phyloP scores from a whole-genome alignment of 1,140 invertebrate species.

The Drosophila pseudoananassae region DNA sequence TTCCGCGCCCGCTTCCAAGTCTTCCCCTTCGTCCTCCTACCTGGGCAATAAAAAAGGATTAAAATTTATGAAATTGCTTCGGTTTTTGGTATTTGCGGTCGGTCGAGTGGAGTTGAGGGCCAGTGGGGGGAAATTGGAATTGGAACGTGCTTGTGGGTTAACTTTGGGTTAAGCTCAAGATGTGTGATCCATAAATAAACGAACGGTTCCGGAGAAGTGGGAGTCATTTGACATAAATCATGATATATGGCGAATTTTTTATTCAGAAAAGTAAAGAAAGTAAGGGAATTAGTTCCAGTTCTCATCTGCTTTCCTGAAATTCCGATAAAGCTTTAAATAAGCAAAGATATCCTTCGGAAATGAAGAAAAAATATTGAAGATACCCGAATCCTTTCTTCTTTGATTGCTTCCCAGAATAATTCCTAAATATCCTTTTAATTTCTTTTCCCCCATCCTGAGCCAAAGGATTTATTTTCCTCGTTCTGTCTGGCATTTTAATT shows the following conservation, averaged over 20 bases:
- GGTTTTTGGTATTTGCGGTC: constrained; percentile 62
- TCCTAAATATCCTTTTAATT: constrained; percentile 30
- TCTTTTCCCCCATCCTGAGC: background rate
- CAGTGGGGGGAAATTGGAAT: constrained; percentile 47
- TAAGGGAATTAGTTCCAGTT: background rate
- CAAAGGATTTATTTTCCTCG: constrained; percentile 20
- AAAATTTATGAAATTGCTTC: constrained; percentile 79
- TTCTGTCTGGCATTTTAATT: constrained; percentile 47
- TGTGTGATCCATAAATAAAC: constrained; percentile 65
- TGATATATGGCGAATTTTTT: constrained; percentile 39
- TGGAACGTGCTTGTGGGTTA: constrained; percentile 63
- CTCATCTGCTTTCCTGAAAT: background rate
- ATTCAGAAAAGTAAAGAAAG: constrained; percentile 1
- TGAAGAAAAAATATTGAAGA: background rate
- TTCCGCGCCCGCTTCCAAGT: constrained; percentile 37
- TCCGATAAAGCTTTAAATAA: background rate
- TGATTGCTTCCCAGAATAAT: constrained; percentile 13
- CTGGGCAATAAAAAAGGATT: constrained; percentile 80
- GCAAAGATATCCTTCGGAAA: background rate
- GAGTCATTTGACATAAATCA: constrained; percentile 40
- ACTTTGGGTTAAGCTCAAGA: constrained; percentile 50
- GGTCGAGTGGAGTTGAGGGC: background rate
- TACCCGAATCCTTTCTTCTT: constrained; percentile 2
- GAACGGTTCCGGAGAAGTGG: constrained; percentile 40
- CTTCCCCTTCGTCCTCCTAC: constrained; percentile 6